Evolutionary conservation across 2,888 invertebrate genomes (phyloP).

Genomic region (Pelosia muscerda): DNA sequence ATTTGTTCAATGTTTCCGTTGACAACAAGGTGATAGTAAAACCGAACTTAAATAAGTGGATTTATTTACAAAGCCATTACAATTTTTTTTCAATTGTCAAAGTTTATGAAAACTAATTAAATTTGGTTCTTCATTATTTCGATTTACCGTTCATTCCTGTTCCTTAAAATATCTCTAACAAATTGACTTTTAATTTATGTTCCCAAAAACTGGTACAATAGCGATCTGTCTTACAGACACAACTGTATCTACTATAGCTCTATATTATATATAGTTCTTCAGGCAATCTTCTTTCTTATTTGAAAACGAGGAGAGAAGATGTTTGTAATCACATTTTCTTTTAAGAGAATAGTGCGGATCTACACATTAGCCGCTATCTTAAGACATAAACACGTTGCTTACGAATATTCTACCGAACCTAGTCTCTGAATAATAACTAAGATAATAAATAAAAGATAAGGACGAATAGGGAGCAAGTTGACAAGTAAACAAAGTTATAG

Average conservation of each 20-base stretch:
- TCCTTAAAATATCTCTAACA: too few species aligned
- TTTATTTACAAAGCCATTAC: too few species aligned
- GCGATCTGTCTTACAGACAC: too few species aligned
- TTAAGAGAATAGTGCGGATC: background rate
- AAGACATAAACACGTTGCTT: constrained; percentile 20
- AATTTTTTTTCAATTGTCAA: too few species aligned
- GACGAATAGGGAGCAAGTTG: constrained; percentile 54
- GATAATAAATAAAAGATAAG: constrained; percentile 63
- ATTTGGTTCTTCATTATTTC: too few species aligned
- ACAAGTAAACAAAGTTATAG: constrained; percentile 66
- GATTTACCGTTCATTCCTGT: too few species aligned
- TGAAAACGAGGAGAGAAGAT: background rate
- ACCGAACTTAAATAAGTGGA: background rate
- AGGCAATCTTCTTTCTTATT: too few species aligned
- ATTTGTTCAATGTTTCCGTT: background rate
- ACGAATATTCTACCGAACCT: constrained; percentile 26
- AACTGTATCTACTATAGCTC: too few species aligned
- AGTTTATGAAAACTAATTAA: too few species aligned
- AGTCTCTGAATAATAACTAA: constrained; percentile 56
- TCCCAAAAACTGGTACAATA: too few species aligned
- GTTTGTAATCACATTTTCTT: background rate
- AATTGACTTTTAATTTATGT: too few species aligned
- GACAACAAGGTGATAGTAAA: background rate
- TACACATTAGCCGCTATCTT: background rate
- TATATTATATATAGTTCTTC: too few species aligned